A percentile compares a stretch with the other conserved stretches of the same genome.
phyloP scores from a whole-genome alignment of 35 echinoderm and acorn worm species.

The Lytechinus pictus region DNA sequence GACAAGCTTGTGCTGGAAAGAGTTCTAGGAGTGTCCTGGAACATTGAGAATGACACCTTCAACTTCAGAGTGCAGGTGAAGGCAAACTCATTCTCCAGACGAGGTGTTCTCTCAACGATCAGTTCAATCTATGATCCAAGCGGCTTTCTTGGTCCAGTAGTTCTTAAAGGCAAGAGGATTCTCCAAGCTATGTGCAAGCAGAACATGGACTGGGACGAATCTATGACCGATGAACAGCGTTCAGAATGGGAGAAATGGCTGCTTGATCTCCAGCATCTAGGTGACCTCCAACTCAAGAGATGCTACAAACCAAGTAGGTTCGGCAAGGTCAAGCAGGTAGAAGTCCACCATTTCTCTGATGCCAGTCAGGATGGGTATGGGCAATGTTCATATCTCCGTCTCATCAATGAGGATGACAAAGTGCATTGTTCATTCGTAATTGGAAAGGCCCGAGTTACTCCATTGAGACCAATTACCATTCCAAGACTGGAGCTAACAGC shows the following conservation, averaged over 20 bases:
- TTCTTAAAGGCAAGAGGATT: conserved; percentile 11
- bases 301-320: conserved; percentile 66
- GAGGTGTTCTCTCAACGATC: conserved; percentile 61
- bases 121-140: conserved; percentile 68
- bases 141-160: conserved; percentile 49
- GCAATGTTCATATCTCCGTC: conserved; percentile 64
- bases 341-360: conserved; percentile 88
- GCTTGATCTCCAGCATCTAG: neutral
- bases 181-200: conserved; percentile 55
- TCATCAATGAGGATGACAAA: conserved; percentile 46
- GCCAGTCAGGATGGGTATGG: conserved; percentile 68
- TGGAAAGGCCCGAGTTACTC: conserved; percentile 67
- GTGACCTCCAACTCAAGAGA: conserved; percentile 51
- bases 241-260: conserved; percentile 51
- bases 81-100: conserved; percentile 59
- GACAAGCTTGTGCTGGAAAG: conserved; percentile 30
- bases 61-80: conserved; percentile 40
- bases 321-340: conserved; percentile 32
- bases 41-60: conserved; percentile 57
- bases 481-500: conserved; percentile 71
- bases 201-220: conserved; percentile 55
- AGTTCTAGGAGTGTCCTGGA: conserved; percentile 55
- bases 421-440: conserved; percentile 60
- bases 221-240: neutral
- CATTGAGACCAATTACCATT: conserved; percentile 63